Evolutionary conservation across 2,797 vertebrate genomes (phyloP), one percentile per base, ranked within the genome.

Genomic region (Eulemur rubriventer): DNA sequence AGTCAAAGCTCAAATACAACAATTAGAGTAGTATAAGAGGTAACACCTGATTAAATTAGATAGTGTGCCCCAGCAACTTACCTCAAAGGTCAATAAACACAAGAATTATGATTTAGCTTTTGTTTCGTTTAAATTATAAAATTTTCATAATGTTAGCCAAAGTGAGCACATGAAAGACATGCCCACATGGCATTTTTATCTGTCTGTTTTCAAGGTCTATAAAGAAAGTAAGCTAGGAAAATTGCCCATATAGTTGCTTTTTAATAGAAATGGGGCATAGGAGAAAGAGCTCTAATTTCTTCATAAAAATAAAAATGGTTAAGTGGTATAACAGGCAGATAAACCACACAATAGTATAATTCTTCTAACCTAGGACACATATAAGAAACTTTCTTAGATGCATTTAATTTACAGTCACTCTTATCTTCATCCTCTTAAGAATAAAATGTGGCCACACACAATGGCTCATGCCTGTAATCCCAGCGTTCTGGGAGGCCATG

Each of bases 261-360:
- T 75, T 63, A 85, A 90, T 3, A 57, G 28, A 72, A 72, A 91
- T 63, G 26, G 41, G 12, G 2, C 63, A 18, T 17, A 12, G 17
- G 11, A 6, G 9, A 12, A 24, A 67, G 10, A 94, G 41, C 28
- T 95, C n/a, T 91, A 79, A 93, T 81, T 88, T 94, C 52, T 94
- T 94, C 78, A 85, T 48, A 84, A 97, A 93, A 91, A 63, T 75
- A 91, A 94, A 91, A 92, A 72, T 4, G 35, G 70, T 55, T 80
- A 92, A 76, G 43, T 46, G 24, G 7, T 55, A 26, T 48, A 86
- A 88, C 2, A 72, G 8, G 26, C 22, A 96, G 35, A 61, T 79
- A 83, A 83, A 69, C 18, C 52, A 78, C 35, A 69, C n/a, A 89
- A 55, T 1, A 57, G 65, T 30, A 46, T 43, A 90, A 97, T 80